These are phyloP conservation scores for Chelmon rostratus DNA, from an alignment of 2,797 vertebrate species.

Conservation along the genomic window DNA sequence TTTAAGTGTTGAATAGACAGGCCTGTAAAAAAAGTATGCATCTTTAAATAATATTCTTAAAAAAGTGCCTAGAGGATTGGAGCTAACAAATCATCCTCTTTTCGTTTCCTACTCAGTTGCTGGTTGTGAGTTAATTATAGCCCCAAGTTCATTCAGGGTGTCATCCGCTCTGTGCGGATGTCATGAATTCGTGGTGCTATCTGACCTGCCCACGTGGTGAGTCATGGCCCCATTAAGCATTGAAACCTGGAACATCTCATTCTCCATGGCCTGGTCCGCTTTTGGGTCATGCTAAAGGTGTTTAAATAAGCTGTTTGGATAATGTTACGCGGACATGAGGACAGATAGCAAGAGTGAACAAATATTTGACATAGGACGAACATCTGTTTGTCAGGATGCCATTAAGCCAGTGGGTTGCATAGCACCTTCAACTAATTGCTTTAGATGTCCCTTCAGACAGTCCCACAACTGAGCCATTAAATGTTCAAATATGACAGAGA, in stretches of 20 bases:
- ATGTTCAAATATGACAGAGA: constrained; percentile 54
- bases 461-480: constrained; percentile 18
- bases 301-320: constrained; percentile 94
- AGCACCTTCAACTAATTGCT: constrained; percentile 77
- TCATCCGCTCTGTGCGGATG: neutral
- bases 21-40: too few relatives aligned
- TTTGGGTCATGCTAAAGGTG: constrained; percentile 81
- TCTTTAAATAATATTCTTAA: neutral
- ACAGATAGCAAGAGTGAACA: constrained; percentile 91
- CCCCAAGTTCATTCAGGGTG: neutral
- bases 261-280: constrained; percentile 18
- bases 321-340: constrained; percentile 87
- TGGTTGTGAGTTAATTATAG: constrained; percentile 2
- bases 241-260: constrained; percentile 14
- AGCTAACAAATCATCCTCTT: neutral
- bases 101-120: neutral
- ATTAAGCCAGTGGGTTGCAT: constrained; percentile 88
- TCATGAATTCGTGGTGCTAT: constrained; percentile 6
- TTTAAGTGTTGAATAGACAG: neutral
- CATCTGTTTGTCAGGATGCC: constrained; percentile 98
- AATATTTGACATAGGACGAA: constrained; percentile 92
- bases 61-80: neutral
- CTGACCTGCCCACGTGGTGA: neutral
- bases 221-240: constrained; percentile 31
- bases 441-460: constrained; percentile 77